Base-by-base conservation (phyloP, 2,113 vertebrate genomes). In the Apistogramma diplotaenia region DNA sequence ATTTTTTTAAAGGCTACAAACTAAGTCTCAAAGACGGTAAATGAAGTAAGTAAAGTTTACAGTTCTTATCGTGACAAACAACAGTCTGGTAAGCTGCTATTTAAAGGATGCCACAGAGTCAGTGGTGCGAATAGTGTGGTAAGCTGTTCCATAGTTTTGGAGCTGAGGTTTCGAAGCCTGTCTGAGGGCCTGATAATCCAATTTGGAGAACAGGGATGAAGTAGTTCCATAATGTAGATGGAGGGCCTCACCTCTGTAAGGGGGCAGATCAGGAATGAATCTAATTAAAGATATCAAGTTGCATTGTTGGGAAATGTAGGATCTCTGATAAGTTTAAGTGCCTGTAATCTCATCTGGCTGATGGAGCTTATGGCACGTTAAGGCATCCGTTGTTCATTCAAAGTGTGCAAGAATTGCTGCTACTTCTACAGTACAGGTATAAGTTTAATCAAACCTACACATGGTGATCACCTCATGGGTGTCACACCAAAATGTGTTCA, bases 1-100 rank as follows among this genome's bases (percentile, higher is more conserved):
- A 60, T 8, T 21, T 43, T 65, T 67, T 67, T 25, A 67, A 15
- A 67, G 25, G 37, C 37, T 46, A 67, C 23, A 67, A 46, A 67
- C 21, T 46, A 16, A 0, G 4, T 43, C 43, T 43, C 23, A 65
- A 25, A 43, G 35, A 65, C 16, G 3, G 2, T 35, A 62, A 62
- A n/a, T 40, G 21, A 62, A 8, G 7, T 35, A 62, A 40, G 33
- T 40, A 40, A 62, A 16, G 60, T 9, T 62, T 40, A 16, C 40
- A 62, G 37, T 21, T 16, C 40, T 65, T 65, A 43, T 65, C 21
- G 23, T 23, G 35, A 25, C 13, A 43, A 43, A 13, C 11, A 40
- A 40, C 37, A 11, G 35, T 37, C 35, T 40, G 37, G 37, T 40
- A 40, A 43, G 61, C 21, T 65, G 35, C 21, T 43, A 43, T 37